Evolutionary conservation across 2,888 invertebrate species (phyloP).

Genomic region (Brachylomia viminalis): DNA sequence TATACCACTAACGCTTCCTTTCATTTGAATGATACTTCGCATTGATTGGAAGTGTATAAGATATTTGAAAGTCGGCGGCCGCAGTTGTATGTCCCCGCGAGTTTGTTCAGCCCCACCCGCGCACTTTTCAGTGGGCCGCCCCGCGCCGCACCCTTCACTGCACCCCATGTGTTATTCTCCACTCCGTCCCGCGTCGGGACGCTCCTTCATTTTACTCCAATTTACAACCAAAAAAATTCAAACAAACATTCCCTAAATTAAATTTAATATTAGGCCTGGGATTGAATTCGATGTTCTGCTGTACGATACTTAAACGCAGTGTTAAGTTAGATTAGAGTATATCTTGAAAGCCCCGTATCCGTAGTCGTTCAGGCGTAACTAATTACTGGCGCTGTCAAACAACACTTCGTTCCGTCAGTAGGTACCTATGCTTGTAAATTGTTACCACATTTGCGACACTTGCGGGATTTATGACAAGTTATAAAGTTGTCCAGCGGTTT

Average conservation of each 20-base stretch:
- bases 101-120: conserved; percentile 91
- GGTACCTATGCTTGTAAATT: conserved; percentile 51
- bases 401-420: conserved; percentile 53
- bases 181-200: conserved; percentile 89
- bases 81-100: conserved; percentile 88
- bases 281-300: conserved; percentile 63
- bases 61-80: conserved; percentile 71
- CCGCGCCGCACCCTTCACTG: conserved; percentile 86
- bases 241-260: conserved; percentile 87
- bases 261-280: conserved; percentile 75
- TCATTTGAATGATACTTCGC: conserved; percentile 23
- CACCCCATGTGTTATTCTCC: conserved; percentile 86
- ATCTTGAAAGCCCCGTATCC: conserved; percentile 61
- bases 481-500: conserved; percentile 60
- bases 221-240: conserved; percentile 90
- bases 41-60: conserved; percentile 54
- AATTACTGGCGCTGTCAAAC: conserved; percentile 64
- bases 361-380: conserved; percentile 63
- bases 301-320: conserved; percentile 40
- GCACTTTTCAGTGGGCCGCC: conserved; percentile 90
- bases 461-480: conserved; percentile 65
- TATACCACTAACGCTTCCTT: neutral
- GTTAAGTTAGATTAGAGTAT: conserved; percentile 45
- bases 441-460: conserved; percentile 67
- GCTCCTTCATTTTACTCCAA: conserved; percentile 90